Percentiles rank a stretch among this genome's conserved stretches.
Evolutionary conservation across 2,797 vertebrate genomes (phyloP).

Genomic region (Poecile montanus): DNA sequence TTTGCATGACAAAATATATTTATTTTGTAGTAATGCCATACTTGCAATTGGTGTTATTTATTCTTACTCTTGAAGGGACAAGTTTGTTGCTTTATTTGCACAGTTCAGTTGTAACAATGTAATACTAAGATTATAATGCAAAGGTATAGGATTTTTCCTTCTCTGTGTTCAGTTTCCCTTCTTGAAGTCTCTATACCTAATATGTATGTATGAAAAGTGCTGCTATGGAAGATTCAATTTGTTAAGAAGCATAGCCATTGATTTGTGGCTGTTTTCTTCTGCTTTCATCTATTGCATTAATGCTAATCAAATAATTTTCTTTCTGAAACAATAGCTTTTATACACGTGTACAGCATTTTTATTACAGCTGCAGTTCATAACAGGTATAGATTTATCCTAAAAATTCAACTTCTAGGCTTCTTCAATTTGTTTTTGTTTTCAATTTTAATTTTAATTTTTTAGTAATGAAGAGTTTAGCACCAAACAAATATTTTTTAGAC

Average conservation of each 20-base stretch:
- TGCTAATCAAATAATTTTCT: slow-evolving; percentile 23
- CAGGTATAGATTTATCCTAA: neutral
- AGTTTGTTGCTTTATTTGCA: neutral
- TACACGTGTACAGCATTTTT: neutral
- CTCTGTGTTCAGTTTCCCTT: neutral
- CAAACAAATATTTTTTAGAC: neutral
- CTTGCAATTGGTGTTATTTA: neutral
- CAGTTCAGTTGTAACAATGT: neutral
- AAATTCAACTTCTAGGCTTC: neutral
- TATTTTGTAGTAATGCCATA: neutral
- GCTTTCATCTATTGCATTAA: slow-evolving; percentile 15
- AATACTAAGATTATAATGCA: neutral
- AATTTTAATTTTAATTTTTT: neutral
- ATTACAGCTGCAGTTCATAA: neutral
- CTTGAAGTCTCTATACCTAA: neutral
- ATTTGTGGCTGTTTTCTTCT: slow-evolving; percentile 36
- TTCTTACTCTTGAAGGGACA: neutral
- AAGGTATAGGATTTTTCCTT: neutral
- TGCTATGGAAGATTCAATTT: slow-evolving; percentile 42
- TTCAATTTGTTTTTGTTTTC: neutral
- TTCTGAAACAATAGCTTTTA: slow-evolving; percentile 42
- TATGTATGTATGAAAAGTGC: neutral
- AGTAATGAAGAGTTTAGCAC: neutral
- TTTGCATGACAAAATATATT: neutral
- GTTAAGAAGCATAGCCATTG: slow-evolving; percentile 39